phyloP scores from a whole-genome alignment of 2,113 vertebrate genomes.

The Carassius gibelio region DNA sequence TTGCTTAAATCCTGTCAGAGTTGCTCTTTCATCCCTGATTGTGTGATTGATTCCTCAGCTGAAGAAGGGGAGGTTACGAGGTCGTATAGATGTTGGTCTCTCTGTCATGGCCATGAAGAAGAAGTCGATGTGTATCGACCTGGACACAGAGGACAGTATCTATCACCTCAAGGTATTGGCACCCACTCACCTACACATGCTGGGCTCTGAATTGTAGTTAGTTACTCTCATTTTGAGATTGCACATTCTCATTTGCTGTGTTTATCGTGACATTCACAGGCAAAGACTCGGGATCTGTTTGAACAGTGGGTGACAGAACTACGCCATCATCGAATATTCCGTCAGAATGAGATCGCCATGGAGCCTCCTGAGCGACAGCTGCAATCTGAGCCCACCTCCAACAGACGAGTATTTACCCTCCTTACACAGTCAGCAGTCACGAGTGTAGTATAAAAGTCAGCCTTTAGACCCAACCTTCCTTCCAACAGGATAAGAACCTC shows the following conservation, averaged over 20 bases:
- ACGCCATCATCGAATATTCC: conserved; percentile 88
- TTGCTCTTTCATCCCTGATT: not conserved
- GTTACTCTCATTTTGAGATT: not conserved
- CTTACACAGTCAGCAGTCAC: not conserved
- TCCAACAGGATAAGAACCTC: not conserved
- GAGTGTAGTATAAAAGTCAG: not conserved
- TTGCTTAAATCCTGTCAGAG: not conserved
- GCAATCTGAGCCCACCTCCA: conserved; percentile 73
- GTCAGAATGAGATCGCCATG: conserved; percentile 94
- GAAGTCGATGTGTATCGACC: conserved; percentile 90
- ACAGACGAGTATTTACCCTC: conserved; percentile 79
- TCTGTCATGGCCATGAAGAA: conserved; percentile 98
- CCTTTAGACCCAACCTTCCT: not conserved
- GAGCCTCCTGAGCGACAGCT: conserved; percentile 84
- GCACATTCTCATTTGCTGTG: not conserved
- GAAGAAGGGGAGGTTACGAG: conserved; percentile 90
- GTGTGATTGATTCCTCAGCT: conserved; percentile 71
- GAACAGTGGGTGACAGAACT: conserved; percentile 92
- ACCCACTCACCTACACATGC: not conserved
- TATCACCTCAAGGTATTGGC: conserved; percentile 91
- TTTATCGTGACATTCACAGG: conserved; percentile 67
- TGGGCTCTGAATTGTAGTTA: not conserved
- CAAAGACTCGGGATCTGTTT: conserved; percentile 88
- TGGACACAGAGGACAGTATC: conserved; percentile 94
- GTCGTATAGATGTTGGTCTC: conserved; percentile 93